A percentile compares a stretch with the other conserved stretches of the same genome.
These are phyloP conservation scores for Polietes domitor DNA, from an alignment of 2,888 invertebrate genomes.

Conservation along the genomic window DNA sequence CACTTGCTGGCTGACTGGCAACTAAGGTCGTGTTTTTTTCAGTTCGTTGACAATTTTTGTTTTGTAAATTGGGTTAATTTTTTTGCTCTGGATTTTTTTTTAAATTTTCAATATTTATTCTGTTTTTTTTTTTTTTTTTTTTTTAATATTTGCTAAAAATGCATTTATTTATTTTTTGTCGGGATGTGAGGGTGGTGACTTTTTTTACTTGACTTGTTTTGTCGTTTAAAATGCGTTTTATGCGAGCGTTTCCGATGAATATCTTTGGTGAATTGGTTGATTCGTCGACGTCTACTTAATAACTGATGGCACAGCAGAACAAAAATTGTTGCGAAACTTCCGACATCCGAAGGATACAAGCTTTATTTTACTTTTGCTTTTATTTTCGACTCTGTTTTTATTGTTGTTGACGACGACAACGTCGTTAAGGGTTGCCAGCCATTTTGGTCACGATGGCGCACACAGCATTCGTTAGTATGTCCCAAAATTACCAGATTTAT, in stretches of 20 bases:
- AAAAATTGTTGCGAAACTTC: slow-evolving; percentile 76
- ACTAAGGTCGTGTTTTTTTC: neutral
- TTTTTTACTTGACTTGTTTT: slow-evolving; percentile 12
- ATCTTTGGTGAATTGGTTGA: slow-evolving; percentile 63
- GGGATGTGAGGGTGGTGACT: neutral
- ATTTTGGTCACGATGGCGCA: too few species aligned
- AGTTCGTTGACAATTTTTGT: neutral
- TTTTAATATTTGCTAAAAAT: slow-evolving; percentile 22
- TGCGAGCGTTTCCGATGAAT: neutral
- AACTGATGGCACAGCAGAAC: slow-evolving; percentile 74
- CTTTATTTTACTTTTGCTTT: slow-evolving; percentile 54
- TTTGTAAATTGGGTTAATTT: neutral
- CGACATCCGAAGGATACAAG: slow-evolving; percentile 63
- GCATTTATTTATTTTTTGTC: slow-evolving; percentile 13
- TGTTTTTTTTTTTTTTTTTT: neutral
- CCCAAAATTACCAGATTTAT: too few species aligned
- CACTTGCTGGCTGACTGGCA: neutral
- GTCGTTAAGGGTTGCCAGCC: neutral
- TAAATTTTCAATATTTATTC: neutral
- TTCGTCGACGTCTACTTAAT: slow-evolving; percentile 75
- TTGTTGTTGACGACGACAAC: slow-evolving; percentile 51
- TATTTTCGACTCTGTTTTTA: slow-evolving; percentile 37
- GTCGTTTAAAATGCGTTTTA: neutral
- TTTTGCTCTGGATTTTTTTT: neutral
- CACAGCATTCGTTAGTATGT: too few species aligned